Evolutionary conservation across 2,797 vertebrate species (phyloP).

Genomic region (Eulemur albifrons): DNA sequence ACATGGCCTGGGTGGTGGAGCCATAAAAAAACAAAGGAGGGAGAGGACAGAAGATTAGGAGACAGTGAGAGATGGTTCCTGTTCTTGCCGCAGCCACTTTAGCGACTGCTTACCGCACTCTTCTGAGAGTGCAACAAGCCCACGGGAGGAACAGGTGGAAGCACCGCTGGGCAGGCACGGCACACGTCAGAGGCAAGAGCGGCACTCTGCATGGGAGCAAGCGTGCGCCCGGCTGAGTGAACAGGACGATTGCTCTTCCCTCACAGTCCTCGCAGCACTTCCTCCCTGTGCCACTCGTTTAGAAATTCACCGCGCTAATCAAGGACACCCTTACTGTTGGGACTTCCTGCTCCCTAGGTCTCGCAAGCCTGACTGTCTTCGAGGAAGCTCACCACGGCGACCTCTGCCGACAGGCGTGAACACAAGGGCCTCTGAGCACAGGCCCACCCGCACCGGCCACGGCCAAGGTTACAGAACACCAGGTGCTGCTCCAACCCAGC

Average conservation of each 20-base stretch:
- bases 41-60: background rate
- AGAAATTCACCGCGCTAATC: background rate
- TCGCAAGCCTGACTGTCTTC: accelerated
- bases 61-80: accelerated
- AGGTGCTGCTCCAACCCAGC: accelerated
- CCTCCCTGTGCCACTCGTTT: background rate
- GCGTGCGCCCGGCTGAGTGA: accelerated
- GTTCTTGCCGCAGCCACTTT: accelerated
- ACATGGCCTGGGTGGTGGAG: conserved; percentile 90
- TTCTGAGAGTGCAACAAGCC: accelerated
- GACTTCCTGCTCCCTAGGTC: background rate
- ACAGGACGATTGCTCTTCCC: background rate
- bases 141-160: background rate
- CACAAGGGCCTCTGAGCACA: background rate
- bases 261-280: accelerated
- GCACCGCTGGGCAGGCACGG: accelerated
- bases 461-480: too few species aligned
- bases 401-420: background rate
- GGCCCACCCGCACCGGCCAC: accelerated
- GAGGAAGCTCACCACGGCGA: background rate
- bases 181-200: accelerated
- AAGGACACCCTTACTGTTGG: background rate
- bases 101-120: accelerated
- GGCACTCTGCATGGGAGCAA: accelerated
- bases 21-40: accelerated